phyloP scores from a whole-genome alignment of 2,888 invertebrate species.

The Cacoxenus indagator region DNA sequence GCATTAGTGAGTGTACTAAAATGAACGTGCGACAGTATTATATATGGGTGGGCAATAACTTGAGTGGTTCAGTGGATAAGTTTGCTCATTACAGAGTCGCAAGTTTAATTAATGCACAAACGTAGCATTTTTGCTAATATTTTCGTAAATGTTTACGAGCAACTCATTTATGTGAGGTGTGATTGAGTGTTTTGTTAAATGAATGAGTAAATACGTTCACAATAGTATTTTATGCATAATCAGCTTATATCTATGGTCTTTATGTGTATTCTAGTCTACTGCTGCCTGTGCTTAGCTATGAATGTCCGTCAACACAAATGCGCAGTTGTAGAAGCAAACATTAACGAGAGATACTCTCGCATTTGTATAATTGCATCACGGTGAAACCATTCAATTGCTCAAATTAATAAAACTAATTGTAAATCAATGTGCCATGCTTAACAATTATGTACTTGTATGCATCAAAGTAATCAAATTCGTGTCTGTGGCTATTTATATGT shows the following conservation, averaged over 20 bases:
- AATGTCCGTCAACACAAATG: not conserved
- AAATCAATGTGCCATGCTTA: not conserved
- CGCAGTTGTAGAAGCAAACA: no score
- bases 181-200: not conserved
- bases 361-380: slow-evolving; percentile 51
- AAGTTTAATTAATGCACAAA: not conserved
- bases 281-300: not conserved
- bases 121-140: not conserved
- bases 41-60: no score
- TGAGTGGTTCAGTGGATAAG: not conserved
- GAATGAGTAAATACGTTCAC: not conserved
- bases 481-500: not conserved
- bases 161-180: not conserved
- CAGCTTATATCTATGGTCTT: no score
- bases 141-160: not conserved
- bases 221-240: no score
- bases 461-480: no score
- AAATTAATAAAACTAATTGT: slow-evolving; percentile 48
- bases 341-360: not conserved
- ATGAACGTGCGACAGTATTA: no score
- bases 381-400: slow-evolving; percentile 57
- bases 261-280: no score
- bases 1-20: no score
- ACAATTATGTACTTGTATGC: not conserved
- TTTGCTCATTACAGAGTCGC: not conserved